phyloP scores from a whole-genome alignment of 30 jellyfish, hydroid and myxozoan species.

The Aurelia aurita region DNA sequence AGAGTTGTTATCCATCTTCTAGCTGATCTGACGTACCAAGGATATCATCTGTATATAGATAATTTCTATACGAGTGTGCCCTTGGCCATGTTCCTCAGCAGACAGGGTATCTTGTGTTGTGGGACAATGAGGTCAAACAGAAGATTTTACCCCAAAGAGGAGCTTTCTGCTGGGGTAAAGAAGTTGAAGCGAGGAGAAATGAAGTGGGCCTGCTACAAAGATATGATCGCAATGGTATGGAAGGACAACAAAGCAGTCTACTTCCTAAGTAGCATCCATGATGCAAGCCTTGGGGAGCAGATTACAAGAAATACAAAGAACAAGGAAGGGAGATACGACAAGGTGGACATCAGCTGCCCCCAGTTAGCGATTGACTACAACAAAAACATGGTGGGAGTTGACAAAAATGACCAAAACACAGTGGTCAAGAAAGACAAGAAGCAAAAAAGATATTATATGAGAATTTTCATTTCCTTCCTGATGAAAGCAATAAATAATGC shows the following conservation, averaged over 20 bases:
- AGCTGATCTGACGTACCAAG: no score
- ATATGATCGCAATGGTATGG: neutral
- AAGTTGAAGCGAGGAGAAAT: neutral
- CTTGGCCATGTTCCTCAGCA: neutral
- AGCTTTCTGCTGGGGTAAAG: neutral
- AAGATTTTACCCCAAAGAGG: neutral
- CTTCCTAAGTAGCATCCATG: neutral
- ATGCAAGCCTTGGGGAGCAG: neutral
- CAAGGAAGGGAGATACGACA: constrained; percentile 31
- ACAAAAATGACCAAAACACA: constrained; percentile 6
- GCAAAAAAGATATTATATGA: constrained; percentile 26
- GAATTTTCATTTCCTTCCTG: constrained; percentile 25
- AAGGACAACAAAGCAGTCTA: neutral
- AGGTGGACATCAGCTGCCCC: constrained; percentile 25
- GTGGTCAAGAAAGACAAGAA: constrained; percentile 22
- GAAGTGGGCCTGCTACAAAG: neutral
- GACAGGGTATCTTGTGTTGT: neutral
- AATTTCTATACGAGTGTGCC: neutral
- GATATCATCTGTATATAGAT: no score
- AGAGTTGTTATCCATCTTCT: neutral
- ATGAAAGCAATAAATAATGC: constrained; percentile 50
- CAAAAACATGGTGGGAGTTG: constrained; percentile 32
- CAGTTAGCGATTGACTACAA: constrained; percentile 52
- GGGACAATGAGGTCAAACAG: neutral
- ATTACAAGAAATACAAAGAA: neutral